phyloP scores from a whole-genome alignment of 2,888 invertebrate genomes.

The Daptonema setosum region DNA sequence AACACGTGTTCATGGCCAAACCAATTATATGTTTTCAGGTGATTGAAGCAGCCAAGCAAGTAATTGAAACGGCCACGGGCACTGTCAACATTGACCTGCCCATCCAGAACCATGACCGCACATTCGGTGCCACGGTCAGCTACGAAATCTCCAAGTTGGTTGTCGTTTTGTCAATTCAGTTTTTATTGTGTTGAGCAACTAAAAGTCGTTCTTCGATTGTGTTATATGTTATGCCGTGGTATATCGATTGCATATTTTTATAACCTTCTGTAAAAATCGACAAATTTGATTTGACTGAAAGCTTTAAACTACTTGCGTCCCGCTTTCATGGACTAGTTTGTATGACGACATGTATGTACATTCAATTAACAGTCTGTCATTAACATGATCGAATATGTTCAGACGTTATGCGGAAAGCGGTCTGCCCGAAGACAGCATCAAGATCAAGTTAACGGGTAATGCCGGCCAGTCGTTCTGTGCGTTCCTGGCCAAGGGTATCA shows the following conservation, averaged over 20 bases:
- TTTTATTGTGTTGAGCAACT: too few species aligned
- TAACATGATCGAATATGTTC: slow-evolving; percentile 11
- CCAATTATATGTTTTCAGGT: too few species aligned
- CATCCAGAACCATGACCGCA: slow-evolving; percentile 72
- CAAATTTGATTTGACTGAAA: too few species aligned
- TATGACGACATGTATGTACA: background rate
- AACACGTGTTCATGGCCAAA: slow-evolving; percentile 22
- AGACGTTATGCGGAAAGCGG: slow-evolving; percentile 21
- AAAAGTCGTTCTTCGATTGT: too few species aligned
- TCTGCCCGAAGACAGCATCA: slow-evolving; percentile 36
- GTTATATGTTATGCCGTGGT: too few species aligned
- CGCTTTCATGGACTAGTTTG: too few species aligned
- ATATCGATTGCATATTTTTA: too few species aligned
- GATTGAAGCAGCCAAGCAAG: background rate
- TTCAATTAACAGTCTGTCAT: background rate
- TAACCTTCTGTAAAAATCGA: too few species aligned
- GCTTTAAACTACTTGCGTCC: too few species aligned
- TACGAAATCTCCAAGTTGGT: slow-evolving; percentile 64
- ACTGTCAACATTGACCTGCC: slow-evolving; percentile 49
- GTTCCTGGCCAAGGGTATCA: slow-evolving; percentile 70
- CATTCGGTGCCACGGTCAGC: slow-evolving; percentile 76
- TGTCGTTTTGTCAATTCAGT: slow-evolving; percentile 4
- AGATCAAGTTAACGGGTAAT: slow-evolving; percentile 63
- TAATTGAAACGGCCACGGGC: slow-evolving; percentile 13
- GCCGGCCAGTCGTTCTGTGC: slow-evolving; percentile 98